Base-by-base conservation (phyloP, 2,888 invertebrate species). In the Acleris emargana region DNA sequence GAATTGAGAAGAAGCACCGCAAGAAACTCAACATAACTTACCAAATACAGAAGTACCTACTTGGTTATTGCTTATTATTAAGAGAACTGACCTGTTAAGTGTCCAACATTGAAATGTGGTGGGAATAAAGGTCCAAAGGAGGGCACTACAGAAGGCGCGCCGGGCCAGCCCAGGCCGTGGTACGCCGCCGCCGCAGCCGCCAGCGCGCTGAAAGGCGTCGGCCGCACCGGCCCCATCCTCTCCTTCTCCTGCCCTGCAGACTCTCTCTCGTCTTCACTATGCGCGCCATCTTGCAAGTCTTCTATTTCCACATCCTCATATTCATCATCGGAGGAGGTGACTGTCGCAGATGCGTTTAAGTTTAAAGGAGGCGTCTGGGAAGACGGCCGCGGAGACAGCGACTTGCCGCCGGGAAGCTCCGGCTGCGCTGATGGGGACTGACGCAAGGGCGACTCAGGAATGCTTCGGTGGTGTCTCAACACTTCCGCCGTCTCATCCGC, bases 271-370 rank as follows among this genome's bases (percentile, higher is more conserved):
- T 93, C 92, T 72, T 93, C 93, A 76, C 90, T 90, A 62, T 82
- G 82, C 16, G 73, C 74, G 57, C 94, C 94, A 68, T 94, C 94
- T 76, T 94, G 94, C 78, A 96, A 88, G 77, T 96, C 97, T 82
- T 96, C 97, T 16, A 97, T 96, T 80, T 97, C 97, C 16, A 97
- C 96, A 77, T 96, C 95, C 77, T 94, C 94, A 68, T 94, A 94
- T 64, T 94, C 94, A 59, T 95, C 95, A 58, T 94, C 94, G 3
- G 94, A 94, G 32, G 92, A 91, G 3, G 93, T 91, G 1, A 89
- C 83, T 5, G 88, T 87, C 22, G 93, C 91, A 4, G 93, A 89
- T n/a, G 85, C 89, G 58, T 91, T 93, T 9, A 92, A 79, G 58
- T 91, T 90, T 16, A 94, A 80, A 18, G 93, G 93, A 13, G 93